Evolutionary conservation across 2,113 vertebrate species (phyloP).

Genomic region (Sylvia atricapilla): DNA sequence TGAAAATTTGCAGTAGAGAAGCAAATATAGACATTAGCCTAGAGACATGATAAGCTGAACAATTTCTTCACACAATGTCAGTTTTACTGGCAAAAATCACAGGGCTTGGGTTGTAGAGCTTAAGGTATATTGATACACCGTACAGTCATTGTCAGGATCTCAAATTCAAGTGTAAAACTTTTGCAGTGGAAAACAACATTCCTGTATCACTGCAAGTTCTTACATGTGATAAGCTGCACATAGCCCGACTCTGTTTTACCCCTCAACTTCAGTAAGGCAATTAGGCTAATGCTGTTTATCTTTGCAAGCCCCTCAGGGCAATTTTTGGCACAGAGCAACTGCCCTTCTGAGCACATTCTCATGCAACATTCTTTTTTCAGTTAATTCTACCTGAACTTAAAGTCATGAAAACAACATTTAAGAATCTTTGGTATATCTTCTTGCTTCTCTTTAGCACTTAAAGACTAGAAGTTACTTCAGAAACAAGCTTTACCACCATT

Average conservation of each 20-base stretch:
- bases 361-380: not conserved
- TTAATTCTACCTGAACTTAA: not conserved
- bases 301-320: not conserved
- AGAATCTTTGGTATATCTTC: not conserved
- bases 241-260: not conserved
- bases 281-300: not conserved
- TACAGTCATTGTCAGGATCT: not conserved
- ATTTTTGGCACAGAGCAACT: not conserved
- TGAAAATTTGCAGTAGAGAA: not conserved
- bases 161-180: not conserved
- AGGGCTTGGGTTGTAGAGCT: not conserved
- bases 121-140: not conserved
- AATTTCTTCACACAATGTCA: not conserved
- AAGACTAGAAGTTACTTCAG: not conserved
- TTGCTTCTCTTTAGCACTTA: not conserved
- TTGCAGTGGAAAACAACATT: not conserved
- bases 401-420: not conserved
- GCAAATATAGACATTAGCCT: not conserved
- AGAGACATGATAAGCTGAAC: not conserved
- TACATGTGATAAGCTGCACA: accelerated
- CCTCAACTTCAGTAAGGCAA: not conserved
- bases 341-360: not conserved
- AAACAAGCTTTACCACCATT: not conserved
- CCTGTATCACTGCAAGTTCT: not conserved
- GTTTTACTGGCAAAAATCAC: not conserved